Conservation (phyloP, 2,888 invertebrate species). For the Carterocephalus palaemon region DNA sequence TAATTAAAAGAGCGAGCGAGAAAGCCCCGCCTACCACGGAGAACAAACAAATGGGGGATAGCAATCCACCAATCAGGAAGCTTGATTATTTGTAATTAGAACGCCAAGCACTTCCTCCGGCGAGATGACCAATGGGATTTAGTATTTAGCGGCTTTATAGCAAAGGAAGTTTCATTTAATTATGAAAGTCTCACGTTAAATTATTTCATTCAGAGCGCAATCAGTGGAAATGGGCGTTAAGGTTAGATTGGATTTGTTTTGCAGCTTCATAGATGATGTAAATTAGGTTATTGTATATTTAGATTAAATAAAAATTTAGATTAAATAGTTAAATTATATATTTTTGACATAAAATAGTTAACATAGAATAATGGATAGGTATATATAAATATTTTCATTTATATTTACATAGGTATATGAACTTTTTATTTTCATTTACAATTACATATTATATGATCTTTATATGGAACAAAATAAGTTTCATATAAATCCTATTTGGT, state of each 20-base stretch:
- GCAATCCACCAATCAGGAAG: slow-evolving; percentile 62
- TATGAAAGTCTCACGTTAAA: slow-evolving; percentile 28
- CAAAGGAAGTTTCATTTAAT: slow-evolving; percentile 33
- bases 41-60: slow-evolving; percentile 75
- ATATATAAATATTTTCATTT: too few species aligned
- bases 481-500: too few species aligned
- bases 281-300: slow-evolving; percentile 4
- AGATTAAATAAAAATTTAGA: slow-evolving; percentile 12
- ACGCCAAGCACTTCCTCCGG: slow-evolving; percentile 65
- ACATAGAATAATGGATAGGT: too few species aligned
- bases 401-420: too few species aligned
- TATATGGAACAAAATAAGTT: too few species aligned
- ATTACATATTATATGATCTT: too few species aligned
- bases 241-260: slow-evolving; percentile 19
- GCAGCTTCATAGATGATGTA: slow-evolving; percentile 3
- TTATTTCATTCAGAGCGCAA: slow-evolving; percentile 19
- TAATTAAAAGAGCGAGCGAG: slow-evolving; percentile 79
- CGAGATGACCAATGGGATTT: slow-evolving; percentile 74
- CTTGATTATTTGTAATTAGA: slow-evolving; percentile 80
- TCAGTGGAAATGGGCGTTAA: slow-evolving; percentile 20
- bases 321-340: too few species aligned
- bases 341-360: too few species aligned
- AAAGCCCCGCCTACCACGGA: slow-evolving; percentile 67
- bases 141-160: slow-evolving; percentile 58
- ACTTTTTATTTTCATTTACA: too few species aligned